Evolutionary conservation across 2,113 vertebrate species (phyloP).

Genomic region (Centropus bengalensis): DNA sequence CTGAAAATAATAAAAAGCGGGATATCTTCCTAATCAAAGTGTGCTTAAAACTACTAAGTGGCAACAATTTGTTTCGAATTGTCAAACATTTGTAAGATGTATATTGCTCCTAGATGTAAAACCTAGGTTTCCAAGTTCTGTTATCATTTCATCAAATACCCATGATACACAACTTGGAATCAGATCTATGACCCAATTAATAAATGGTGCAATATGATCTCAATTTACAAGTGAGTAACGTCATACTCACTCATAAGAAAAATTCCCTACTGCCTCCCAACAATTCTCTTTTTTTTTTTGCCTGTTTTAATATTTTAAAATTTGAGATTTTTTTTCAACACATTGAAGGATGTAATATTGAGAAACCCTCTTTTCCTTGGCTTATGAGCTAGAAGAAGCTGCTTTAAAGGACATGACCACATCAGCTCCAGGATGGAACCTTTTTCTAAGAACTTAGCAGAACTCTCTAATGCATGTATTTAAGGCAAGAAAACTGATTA

Average conservation of each 20-base stretch:
- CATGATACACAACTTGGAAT: not conserved
- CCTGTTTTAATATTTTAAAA: not conserved
- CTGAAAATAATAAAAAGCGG: not conserved
- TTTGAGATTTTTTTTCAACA: not conserved
- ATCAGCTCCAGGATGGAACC: not conserved
- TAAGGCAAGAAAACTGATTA: constrained; percentile 4
- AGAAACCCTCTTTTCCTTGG: not conserved
- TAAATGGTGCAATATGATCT: not conserved
- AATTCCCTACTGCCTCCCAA: not conserved
- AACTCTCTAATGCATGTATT: not conserved
- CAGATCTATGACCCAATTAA: not conserved
- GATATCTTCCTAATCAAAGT: not conserved
- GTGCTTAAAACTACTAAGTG: not conserved
- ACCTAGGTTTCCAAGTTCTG: not conserved
- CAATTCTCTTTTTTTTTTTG: not conserved
- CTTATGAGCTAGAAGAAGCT: not conserved
- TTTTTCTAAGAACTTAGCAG: not conserved
- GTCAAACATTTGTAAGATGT: not conserved
- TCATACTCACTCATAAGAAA: not conserved
- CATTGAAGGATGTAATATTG: not conserved
- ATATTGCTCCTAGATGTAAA: not conserved
- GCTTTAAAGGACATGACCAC: not conserved
- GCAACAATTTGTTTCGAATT: not conserved
- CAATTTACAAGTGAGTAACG: not conserved
- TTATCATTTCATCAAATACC: not conserved